These are phyloP conservation scores for Morone chrysops DNA, from an alignment of 2,113 vertebrate species.

Conservation along the genomic window DNA sequence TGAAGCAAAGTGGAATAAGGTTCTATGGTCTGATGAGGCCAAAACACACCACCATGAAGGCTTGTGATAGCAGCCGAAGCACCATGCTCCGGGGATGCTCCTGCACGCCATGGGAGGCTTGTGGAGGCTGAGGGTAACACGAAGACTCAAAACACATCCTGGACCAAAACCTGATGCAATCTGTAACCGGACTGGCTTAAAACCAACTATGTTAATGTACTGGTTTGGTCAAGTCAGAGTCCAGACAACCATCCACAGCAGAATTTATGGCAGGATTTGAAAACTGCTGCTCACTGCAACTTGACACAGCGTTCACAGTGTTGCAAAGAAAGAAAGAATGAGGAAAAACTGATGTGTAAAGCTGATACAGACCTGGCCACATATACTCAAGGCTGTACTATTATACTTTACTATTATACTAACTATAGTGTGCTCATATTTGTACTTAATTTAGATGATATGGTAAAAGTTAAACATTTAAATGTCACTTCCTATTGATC, in stretches of 20 bases:
- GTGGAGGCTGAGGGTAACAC: not conserved
- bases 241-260: not conserved
- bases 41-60: not conserved
- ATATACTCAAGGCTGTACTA: not conserved
- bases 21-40: not conserved
- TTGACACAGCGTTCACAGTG: not conserved
- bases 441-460: too few relatives aligned
- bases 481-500: not conserved
- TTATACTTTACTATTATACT: not conserved
- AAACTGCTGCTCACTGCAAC: constrained; percentile 7
- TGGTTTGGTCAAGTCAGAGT: not conserved
- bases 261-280: not conserved
- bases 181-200: not conserved
- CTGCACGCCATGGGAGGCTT: not conserved
- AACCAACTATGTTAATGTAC: constrained; percentile 8
- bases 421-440: too few relatives aligned
- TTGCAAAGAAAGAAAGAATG: not conserved
- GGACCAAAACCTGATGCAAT: constrained; percentile 14
- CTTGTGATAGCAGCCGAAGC: not conserved
- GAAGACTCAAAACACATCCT: not conserved
- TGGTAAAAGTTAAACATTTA: too few relatives aligned
- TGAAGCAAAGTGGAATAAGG: not conserved
- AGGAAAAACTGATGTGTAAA: not conserved
- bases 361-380: not conserved
- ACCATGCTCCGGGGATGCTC: not conserved